phyloP scores from a whole-genome alignment of 2,888 invertebrate genomes.

The Heteromyza rotundicornis region DNA sequence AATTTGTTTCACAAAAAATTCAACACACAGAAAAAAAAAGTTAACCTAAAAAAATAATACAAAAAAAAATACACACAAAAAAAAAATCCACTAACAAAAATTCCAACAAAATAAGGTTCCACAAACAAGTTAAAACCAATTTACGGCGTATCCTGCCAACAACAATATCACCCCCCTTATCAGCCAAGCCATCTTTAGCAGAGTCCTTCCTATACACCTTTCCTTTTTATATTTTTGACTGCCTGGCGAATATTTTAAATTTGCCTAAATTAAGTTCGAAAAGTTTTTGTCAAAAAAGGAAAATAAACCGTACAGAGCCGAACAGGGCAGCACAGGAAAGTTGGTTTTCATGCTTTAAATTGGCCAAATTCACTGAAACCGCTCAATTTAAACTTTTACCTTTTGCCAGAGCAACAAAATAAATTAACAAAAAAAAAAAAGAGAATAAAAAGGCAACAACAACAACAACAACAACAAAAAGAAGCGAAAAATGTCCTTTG shows the following conservation, averaged over 20 bases:
- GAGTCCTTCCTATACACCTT: background rate
- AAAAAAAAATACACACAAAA: too few relatives aligned
- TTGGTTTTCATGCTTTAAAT: slow-evolving; percentile 12
- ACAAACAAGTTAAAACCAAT: background rate
- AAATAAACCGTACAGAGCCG: too few relatives aligned
- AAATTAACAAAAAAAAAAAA: background rate
- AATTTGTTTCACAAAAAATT: background rate
- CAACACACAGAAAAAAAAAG: too few relatives aligned
- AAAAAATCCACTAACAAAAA: too few relatives aligned
- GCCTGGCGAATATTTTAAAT: background rate
- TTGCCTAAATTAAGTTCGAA: slow-evolving; percentile 16
- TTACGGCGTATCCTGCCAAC: background rate
- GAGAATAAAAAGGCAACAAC: too few relatives aligned
- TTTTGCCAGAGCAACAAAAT: background rate
- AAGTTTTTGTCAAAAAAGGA: too few relatives aligned
- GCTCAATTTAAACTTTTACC: slow-evolving; percentile 2
- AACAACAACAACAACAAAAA: too few relatives aligned
- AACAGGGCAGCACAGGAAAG: background rate
- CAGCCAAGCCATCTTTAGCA: background rate
- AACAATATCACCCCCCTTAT: background rate
- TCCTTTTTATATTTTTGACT: background rate
- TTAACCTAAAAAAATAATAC: too few relatives aligned
- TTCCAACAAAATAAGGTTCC: background rate
- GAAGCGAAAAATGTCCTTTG: too few relatives aligned
- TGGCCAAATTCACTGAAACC: slow-evolving; percentile 13